Conservation (phyloP, 1,140 invertebrate species). For the Episyrphus balteatus region DNA sequence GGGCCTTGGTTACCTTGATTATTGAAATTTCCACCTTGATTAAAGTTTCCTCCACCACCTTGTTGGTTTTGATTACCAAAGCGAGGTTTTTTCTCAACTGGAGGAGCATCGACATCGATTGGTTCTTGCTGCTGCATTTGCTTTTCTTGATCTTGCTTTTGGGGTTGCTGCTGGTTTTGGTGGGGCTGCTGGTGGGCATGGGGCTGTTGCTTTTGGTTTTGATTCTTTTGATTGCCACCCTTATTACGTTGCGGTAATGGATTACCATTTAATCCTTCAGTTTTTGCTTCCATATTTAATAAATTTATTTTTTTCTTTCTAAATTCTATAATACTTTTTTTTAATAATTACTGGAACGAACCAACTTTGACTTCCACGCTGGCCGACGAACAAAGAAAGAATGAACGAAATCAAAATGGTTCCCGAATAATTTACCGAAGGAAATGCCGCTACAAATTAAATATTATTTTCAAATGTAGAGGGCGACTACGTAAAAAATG, state of each 20-base stretch:
- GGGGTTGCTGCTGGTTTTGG: conserved; percentile 4
- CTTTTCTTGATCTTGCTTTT: conserved; percentile 1
- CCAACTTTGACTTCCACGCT: neutral
- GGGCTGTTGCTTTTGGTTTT: conserved; percentile 2
- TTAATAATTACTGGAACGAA: too few species aligned
- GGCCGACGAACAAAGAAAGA: neutral
- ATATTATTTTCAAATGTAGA: too few species aligned
- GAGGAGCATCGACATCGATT: too few species aligned
- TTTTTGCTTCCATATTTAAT: conserved; percentile 3
- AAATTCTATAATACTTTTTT: too few species aligned
- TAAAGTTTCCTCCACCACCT: neutral
- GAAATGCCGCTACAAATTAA: conserved; percentile 20
- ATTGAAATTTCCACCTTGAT: conserved; percentile 1
- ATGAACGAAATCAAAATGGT: conserved; percentile 20
- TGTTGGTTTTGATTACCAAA: neutral
- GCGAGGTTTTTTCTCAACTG: neutral
- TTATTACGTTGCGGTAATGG: neutral
- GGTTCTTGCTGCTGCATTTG: neutral
- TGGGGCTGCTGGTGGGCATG: neutral
- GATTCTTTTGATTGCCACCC: neutral
- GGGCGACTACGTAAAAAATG: too few species aligned
- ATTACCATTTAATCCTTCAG: neutral
- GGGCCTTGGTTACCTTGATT: neutral
- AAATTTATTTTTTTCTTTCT: too few species aligned
- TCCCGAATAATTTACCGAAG: conserved; percentile 32